Conservation (phyloP, 2,888 invertebrate genomes). For the Lasius fuliginosus region DNA sequence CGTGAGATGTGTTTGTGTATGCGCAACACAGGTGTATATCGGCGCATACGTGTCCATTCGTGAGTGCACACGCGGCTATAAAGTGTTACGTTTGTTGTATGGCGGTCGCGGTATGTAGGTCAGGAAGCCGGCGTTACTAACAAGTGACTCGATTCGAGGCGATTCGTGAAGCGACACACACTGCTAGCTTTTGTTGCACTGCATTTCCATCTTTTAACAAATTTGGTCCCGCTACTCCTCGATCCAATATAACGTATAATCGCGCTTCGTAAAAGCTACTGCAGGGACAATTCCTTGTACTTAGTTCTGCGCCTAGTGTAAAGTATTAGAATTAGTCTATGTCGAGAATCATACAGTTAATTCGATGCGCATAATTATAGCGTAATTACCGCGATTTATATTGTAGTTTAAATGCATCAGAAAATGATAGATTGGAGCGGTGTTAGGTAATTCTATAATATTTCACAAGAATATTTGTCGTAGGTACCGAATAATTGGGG, state of each 20-base stretch:
- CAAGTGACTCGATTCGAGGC: constrained; percentile 76
- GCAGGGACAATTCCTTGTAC: constrained; percentile 40
- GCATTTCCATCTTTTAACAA: constrained; percentile 74
- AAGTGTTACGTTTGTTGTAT: constrained; percentile 70
- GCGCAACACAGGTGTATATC: not conserved
- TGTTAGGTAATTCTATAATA: constrained; percentile 12
- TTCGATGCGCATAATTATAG: not conserved
- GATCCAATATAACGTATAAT: constrained; percentile 24
- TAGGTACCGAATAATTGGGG: not conserved
- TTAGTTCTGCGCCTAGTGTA: constrained; percentile 50
- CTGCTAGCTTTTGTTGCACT: constrained; percentile 75
- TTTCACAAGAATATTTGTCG: not conserved
- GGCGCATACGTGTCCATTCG: not conserved
- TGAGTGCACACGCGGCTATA: constrained; percentile 49
- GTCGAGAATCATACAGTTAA: constrained; percentile 11
- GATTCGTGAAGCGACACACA: constrained; percentile 62
- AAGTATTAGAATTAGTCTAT: constrained; percentile 5
- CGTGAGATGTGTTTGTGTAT: constrained; percentile 7
- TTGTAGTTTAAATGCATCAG: not conserved
- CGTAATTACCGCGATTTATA: not conserved
- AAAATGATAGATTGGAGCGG: not conserved
- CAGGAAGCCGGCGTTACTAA: constrained; percentile 83
- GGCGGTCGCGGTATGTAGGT: constrained; percentile 83
- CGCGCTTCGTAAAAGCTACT: constrained; percentile 56
- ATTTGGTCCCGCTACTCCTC: constrained; percentile 61